A percentile compares a stretch with the other conserved stretches of the same genome.
Conservation (phyloP, 2,888 invertebrate genomes). For the Clusia tigrina region DNA sequence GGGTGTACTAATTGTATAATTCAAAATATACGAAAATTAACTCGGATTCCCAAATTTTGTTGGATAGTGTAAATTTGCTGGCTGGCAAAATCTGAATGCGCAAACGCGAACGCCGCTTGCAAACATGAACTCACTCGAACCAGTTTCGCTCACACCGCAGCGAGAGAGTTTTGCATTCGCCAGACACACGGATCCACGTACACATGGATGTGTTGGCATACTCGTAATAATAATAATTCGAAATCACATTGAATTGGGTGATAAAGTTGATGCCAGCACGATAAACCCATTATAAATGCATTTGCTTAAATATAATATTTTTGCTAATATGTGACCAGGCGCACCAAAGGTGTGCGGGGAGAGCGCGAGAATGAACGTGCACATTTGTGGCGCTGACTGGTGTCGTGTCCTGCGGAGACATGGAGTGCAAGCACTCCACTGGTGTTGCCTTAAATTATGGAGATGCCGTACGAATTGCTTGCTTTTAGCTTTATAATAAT, state of each 20-base stretch:
- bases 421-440: background rate
- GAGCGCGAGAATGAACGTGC: background rate
- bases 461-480: background rate
- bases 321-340: slow-evolving; percentile 32
- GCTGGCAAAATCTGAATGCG: background rate
- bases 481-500: background rate
- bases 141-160: background rate
- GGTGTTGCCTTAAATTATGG: slow-evolving; percentile 5
- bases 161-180: background rate
- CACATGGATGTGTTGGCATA: slow-evolving; percentile 27
- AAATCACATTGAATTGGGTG: slow-evolving; percentile 48
- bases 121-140: background rate
- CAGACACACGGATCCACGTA: too few species aligned
- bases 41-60: too few species aligned
- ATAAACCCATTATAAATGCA: slow-evolving; percentile 60
- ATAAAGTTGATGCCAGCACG: slow-evolving; percentile 58
- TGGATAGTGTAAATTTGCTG: too few species aligned
- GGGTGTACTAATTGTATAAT: too few species aligned
- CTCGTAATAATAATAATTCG: slow-evolving; percentile 42
- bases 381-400: background rate
- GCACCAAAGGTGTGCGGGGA: background rate
- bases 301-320: slow-evolving; percentile 53
- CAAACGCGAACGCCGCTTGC: background rate
- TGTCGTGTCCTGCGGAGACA: background rate
- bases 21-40: too few species aligned